Conservation (phyloP, 2,888 invertebrate genomes). For the Nineta flava region DNA sequence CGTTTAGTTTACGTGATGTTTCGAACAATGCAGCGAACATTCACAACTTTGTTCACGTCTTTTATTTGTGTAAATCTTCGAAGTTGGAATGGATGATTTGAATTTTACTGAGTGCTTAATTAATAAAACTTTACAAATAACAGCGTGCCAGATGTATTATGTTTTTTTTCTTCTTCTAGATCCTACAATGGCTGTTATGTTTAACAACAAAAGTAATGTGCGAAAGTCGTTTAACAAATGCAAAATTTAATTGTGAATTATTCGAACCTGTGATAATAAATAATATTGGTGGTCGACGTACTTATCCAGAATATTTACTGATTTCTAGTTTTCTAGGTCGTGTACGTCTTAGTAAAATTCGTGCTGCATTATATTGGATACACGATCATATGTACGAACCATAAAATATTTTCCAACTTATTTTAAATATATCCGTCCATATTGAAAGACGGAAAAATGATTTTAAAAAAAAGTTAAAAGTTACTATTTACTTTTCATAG, state of each 20-base stretch:
- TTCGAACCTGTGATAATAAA: constrained; percentile 11
- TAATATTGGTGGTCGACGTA: constrained; percentile 36
- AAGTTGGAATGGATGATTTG: no score
- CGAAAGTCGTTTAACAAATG: constrained; percentile 33
- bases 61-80: no score
- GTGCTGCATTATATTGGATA: constrained; percentile 47
- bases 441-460: no score
- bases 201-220: constrained; percentile 59
- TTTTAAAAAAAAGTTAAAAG: no score
- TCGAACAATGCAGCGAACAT: no score
- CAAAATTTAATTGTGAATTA: constrained; percentile 6
- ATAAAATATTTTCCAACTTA: no score
- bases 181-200: constrained; percentile 58
- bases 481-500: no score
- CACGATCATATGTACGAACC: constrained; percentile 28
- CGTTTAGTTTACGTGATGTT: no score
- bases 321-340: constrained; percentile 53
- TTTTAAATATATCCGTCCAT: no score
- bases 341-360: constrained; percentile 41
- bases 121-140: constrained; percentile 3
- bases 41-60: no score
- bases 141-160: no score
- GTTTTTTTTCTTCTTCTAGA: constrained; percentile 33
- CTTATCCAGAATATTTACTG: constrained; percentile 53
- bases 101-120: no score